phyloP scores from a whole-genome alignment of 2,797 vertebrate genomes.

The Furcifer pardalis region DNA sequence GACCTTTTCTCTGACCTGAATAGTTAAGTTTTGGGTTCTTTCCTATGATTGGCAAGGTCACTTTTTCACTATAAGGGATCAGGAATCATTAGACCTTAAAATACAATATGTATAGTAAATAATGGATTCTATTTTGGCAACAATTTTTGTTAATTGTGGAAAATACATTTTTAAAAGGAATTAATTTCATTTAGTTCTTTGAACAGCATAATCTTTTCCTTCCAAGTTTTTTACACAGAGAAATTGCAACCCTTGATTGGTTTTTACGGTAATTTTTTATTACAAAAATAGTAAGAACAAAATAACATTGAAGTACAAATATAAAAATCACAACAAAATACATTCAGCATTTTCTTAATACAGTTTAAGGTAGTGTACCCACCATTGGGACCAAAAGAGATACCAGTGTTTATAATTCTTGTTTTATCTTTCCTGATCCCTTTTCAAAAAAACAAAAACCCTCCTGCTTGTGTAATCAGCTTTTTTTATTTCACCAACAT shows the following conservation, averaged over 20 bases:
- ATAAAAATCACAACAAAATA: no score
- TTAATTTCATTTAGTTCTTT: conserved; percentile 10
- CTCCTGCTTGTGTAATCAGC: no score
- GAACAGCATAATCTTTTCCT: neutral
- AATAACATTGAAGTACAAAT: no score
- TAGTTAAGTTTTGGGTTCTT: conserved; percentile 20
- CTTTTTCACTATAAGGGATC: conserved; percentile 24
- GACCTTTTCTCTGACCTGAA: conserved; percentile 38
- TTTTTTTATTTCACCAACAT: no score
- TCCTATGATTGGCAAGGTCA: conserved; percentile 25
- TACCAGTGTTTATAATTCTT: no score
- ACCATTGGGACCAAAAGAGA: no score
- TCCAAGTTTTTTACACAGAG: neutral
- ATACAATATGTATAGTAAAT: conserved; percentile 11
- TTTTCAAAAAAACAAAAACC: no score
- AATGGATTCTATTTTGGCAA: conserved; percentile 13
- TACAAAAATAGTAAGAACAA: no score
- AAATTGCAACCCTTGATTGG: neutral
- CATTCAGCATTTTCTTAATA: no score
- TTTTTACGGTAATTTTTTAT: no score
- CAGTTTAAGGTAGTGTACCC: no score
- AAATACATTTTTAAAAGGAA: neutral
- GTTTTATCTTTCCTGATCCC: no score
- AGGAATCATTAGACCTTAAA: conserved; percentile 18
- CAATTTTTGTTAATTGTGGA: neutral